phyloP scores from a whole-genome alignment of 2,113 vertebrate species.

The Xenopus laevis region DNA sequence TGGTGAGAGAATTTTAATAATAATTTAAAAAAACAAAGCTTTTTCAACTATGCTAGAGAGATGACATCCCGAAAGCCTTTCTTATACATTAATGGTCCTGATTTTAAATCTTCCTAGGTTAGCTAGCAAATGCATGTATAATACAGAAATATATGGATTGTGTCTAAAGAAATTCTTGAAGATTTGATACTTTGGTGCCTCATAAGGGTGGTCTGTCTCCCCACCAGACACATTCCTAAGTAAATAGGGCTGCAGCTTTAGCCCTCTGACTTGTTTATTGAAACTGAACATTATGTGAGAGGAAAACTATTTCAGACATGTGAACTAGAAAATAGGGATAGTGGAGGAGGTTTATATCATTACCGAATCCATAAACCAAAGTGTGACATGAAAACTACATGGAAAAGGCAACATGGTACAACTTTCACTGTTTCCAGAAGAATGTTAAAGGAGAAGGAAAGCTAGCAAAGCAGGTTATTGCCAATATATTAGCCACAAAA shows the following conservation, averaged over 20 bases:
- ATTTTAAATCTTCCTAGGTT: no score
- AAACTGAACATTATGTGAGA: slow-evolving; percentile 6
- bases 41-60: no score
- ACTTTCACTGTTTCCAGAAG: background rate
- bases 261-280: slow-evolving; percentile 1
- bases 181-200: background rate
- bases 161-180: no score
- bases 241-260: slow-evolving; percentile 5
- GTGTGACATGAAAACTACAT: background rate
- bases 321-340: slow-evolving; percentile 5
- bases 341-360: background rate
- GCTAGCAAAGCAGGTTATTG: no score
- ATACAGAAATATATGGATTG: no score
- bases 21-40: no score
- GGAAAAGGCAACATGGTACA: background rate
- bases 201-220: background rate
- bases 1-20: no score
- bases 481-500: no score
- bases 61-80: no score
- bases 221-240: background rate
- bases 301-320: slow-evolving; percentile 9
- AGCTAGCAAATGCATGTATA: no score
- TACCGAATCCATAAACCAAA: background rate
- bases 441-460: no score
- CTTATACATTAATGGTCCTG: no score